Conservation (phyloP, 2,113 vertebrate species). For the Thunnus maccoyii region DNA sequence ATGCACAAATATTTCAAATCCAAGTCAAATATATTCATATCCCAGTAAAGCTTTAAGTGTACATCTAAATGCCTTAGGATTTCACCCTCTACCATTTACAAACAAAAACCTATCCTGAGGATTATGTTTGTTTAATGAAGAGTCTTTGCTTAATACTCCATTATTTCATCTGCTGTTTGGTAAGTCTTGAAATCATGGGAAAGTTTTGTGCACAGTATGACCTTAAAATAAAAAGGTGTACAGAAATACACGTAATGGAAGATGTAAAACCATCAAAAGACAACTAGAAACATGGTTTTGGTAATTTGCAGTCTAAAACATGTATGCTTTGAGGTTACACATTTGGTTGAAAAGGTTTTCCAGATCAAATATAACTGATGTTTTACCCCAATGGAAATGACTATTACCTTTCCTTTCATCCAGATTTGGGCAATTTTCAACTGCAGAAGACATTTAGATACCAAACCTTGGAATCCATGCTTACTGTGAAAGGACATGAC, state of each 20-base stretch:
- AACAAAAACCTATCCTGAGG: conserved; percentile 46
- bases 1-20: conserved; percentile 35
- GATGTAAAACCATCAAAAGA: background rate
- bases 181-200: background rate
- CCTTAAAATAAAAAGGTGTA: background rate
- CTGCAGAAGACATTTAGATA: too few species aligned
- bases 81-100: conserved; percentile 31
- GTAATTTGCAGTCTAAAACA: background rate
- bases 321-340: background rate
- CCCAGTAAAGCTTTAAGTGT: conserved; percentile 37
- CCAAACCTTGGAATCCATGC: too few species aligned
- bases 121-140: conserved; percentile 48
- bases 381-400: background rate
- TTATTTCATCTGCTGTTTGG: conserved; percentile 41
- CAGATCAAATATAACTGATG: too few species aligned
- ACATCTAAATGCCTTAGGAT: conserved; percentile 33
- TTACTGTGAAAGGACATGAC: too few species aligned
- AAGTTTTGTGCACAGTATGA: conserved; percentile 9
- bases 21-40: conserved; percentile 24
- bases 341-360: background rate
- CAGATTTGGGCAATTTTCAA: too few species aligned
- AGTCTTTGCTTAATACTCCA: conserved; percentile 18
- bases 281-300: background rate
- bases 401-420: background rate
- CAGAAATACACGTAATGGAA: background rate